Base-by-base conservation (phyloP, 2,888 invertebrate species). In the Macroteleia sp. region DNA sequence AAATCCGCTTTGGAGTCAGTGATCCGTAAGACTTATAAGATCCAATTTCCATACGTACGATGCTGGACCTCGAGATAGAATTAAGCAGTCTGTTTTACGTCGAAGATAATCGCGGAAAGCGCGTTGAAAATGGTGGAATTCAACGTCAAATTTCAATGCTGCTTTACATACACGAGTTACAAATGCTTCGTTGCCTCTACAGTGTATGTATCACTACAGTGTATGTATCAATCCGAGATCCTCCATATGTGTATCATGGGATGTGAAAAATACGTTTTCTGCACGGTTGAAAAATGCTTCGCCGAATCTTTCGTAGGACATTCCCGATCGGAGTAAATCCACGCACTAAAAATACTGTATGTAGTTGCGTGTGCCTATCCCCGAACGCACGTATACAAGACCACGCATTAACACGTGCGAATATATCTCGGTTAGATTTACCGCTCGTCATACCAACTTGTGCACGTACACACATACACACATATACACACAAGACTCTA, bases 261-360 rank as follows among this genome's bases (percentile, higher is more conserved):
- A 73, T 54, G 54, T 64, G 59, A 69, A 70, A 70, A 70, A 76
- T 64, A 70, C 64, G 70, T 59, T 70, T 76, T 64, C 62, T 62
- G 62, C 41, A 57, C 32, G 64, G 52, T 42, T 64, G 70, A 69
- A 69, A 67, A 52, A 64, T 69, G 64, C 50, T 44, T 34, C 64
- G 28, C 42, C 54, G 56, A 67, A 54, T 75, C 61, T 52, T 52
- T 50, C 54, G 75, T 59, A 52, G 36, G 56, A 61, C 75, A 52
- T 66, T 52, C 32, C 66, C 22, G 42, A 30, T 25, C 69, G 30
- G 42, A 62, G 69, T 69, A 76, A 76, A 76, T 69, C 52, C 54
- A 56, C 61, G 62, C 75, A 64, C 64, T 44, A 76, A 57, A 76
- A 69, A 70, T 70, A 62, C 25, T 44, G n/a, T 36, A 34, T 41